These are phyloP conservation scores for Chionodraco myersi DNA, from an alignment of 2,113 vertebrate genomes.

Conservation along the genomic window DNA sequence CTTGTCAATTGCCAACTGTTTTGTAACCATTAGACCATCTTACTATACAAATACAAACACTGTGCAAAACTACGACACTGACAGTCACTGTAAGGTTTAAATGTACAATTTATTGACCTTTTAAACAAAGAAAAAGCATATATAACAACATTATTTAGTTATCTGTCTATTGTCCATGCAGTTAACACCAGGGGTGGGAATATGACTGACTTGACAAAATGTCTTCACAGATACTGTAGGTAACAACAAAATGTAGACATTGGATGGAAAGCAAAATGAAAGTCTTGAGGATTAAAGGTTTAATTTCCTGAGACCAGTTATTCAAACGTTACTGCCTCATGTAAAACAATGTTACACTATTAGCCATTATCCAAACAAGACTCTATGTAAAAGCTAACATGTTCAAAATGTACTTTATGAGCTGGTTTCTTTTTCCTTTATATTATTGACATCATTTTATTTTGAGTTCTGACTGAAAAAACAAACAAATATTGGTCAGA, in stretches of 20 bases:
- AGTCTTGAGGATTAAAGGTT: constrained; percentile 35
- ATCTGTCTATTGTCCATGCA: constrained; percentile 45
- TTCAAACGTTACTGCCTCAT: constrained; percentile 39
- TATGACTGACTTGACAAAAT: constrained; percentile 22
- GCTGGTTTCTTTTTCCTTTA: background rate
- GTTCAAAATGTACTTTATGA: constrained; percentile 7
- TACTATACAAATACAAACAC: background rate
- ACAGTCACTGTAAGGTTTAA: constrained; percentile 21
- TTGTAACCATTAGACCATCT: background rate
- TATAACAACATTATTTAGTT: constrained; percentile 26
- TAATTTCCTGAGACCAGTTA: constrained; percentile 67
- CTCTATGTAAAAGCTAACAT: constrained; percentile 5
- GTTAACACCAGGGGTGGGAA: constrained; percentile 25
- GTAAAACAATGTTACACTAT: constrained; percentile 23
- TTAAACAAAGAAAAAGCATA: constrained; percentile 17
- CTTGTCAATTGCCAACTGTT: background rate
- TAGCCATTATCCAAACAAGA: constrained; percentile 4
- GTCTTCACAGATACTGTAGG: background rate
- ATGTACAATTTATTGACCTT: constrained; percentile 27
- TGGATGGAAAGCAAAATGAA: background rate
- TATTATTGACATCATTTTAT: background rate
- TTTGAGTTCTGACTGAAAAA: too few relatives aligned
- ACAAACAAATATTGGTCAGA: too few relatives aligned
- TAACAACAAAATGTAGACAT: background rate
- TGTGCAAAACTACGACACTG: constrained; percentile 5